Evolutionary conservation across 2,888 invertebrate species (phyloP).

Genomic region (Sceliomorpha sp.): DNA sequence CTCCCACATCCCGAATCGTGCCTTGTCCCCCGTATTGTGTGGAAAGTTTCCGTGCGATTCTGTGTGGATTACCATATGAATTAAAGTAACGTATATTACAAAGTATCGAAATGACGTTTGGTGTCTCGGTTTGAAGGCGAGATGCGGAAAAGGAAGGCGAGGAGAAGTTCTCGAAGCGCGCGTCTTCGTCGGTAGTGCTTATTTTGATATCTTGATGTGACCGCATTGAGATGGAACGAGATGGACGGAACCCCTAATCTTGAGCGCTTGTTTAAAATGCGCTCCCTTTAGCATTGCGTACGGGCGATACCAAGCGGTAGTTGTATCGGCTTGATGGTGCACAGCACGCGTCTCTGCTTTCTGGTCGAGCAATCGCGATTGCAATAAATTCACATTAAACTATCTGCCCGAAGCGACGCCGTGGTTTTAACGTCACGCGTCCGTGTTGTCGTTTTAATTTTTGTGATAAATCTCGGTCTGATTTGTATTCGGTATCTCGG

Average conservation of each 20-base stretch:
- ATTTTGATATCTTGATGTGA: slow-evolving; percentile 45
- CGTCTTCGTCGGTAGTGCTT: slow-evolving; percentile 27
- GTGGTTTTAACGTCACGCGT: slow-evolving; percentile 51
- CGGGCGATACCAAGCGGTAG: slow-evolving; percentile 56
- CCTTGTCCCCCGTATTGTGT: slow-evolving; percentile 67
- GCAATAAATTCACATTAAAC: slow-evolving; percentile 80
- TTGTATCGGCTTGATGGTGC: slow-evolving; percentile 56
- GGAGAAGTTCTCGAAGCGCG: not conserved
- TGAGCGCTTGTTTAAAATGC: slow-evolving; percentile 52
- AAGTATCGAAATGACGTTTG: slow-evolving; percentile 19
- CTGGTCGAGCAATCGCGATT: slow-evolving; percentile 74
- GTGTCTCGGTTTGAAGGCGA: slow-evolving; percentile 5
- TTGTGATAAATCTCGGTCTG: slow-evolving; percentile 46
- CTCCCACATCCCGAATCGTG: slow-evolving; percentile 12
- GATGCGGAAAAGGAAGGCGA: slow-evolving; percentile 3
- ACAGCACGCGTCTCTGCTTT: slow-evolving; percentile 73
- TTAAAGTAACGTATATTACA: slow-evolving; percentile 84
- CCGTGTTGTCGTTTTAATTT: slow-evolving; percentile 46
- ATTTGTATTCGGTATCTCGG: no score
- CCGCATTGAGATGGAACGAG: slow-evolving; percentile 42
- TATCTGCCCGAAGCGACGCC: slow-evolving; percentile 68
- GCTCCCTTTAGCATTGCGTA: slow-evolving; percentile 69
- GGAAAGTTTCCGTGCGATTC: slow-evolving; percentile 75
- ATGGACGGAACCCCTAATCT: slow-evolving; percentile 45
- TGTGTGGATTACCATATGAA: slow-evolving; percentile 87